Evolutionary conservation across 2,888 invertebrate species (phyloP), one percentile per base, ranked within the genome.

Genomic region (Cremastinae sp.): DNA sequence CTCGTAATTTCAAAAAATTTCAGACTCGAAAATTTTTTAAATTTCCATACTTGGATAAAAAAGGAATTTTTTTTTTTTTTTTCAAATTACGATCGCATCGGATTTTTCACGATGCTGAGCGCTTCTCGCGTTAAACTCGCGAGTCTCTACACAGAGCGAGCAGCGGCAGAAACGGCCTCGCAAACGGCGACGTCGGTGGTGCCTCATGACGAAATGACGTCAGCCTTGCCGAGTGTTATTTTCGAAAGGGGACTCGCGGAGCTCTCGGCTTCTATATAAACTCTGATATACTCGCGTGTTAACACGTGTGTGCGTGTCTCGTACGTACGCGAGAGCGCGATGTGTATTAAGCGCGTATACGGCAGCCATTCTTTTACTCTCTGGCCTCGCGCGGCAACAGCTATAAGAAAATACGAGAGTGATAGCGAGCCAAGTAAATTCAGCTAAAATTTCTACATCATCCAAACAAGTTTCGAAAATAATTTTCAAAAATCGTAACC

Each of bases 101-200:
- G n/a, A n/a, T n/a, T n/a, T 59, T 59, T 12, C 12, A 28, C 66
- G 55, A 45, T 56, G 43, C 45, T 35, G 73, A 73, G 20, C 56
- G 93, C 90, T 94, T 93, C 81, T 94, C 93, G 86, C 94, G 90
- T 94, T 93, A 90, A 94, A 28, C 55, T 61, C 61, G 76, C 61
- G 65, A 74, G 70, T 43, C 41, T 47, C 45, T 90, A 90, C 93
- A 92, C 87, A 1, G 64, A 28, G 41, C 41, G 41, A 94, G 92
- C 90, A 92, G 92, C 85, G 92, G 92, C 85, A 92, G 92, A 62
- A 56, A 81, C 85, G 91, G 90, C 91, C 90, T 90, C 90, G 90
- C 90, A 8, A 90, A 90, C 90, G 90, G 89, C 90, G 90, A 89
- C 90, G 89, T 88, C 90, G 88, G 88, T 89, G 89, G 74, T 69